phyloP scores from a whole-genome alignment of 1,140 invertebrate genomes.

The Mercenaria mercenaria region DNA sequence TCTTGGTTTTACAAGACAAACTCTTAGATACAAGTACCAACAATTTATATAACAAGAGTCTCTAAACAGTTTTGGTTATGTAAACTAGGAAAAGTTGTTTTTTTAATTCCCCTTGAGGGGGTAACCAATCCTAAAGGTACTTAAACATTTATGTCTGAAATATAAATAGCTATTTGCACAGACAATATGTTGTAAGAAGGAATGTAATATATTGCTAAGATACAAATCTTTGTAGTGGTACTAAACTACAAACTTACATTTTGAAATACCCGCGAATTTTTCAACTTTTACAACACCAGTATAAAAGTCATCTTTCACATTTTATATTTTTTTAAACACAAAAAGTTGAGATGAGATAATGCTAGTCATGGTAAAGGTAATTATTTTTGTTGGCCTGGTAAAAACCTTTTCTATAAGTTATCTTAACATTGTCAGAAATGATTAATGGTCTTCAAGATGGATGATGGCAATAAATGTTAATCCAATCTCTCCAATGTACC shows the following conservation, averaged over 20 bases:
- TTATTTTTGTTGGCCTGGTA: not conserved
- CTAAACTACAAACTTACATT: no score
- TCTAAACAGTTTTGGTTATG: not conserved
- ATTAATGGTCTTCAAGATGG: constrained; percentile 33
- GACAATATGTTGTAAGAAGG: no score
- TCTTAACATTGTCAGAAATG: constrained; percentile 39
- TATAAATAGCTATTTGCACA: no score
- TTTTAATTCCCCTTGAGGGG: not conserved
- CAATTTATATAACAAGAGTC: constrained; percentile 40
- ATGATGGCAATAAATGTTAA: constrained; percentile 21
- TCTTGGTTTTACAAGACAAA: constrained; percentile 22
- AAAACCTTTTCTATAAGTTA: not conserved
- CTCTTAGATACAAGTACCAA: constrained; percentile 27
- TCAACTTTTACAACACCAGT: no score
- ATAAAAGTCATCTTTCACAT: no score
- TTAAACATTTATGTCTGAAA: not conserved
- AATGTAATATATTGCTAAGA: no score
- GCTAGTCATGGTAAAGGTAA: not conserved
- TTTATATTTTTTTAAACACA: not conserved
- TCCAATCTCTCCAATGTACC: not conserved
- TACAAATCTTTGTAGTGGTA: no score
- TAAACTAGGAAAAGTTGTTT: not conserved
- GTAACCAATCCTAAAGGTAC: not conserved
- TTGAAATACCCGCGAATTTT: no score
- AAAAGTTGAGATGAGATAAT: not conserved